Percentiles rank a stretch among this genome's conserved stretches.
These are phyloP conservation scores for Homarus americanus DNA, from an alignment of 1,140 invertebrate species.

Conservation along the genomic window DNA sequence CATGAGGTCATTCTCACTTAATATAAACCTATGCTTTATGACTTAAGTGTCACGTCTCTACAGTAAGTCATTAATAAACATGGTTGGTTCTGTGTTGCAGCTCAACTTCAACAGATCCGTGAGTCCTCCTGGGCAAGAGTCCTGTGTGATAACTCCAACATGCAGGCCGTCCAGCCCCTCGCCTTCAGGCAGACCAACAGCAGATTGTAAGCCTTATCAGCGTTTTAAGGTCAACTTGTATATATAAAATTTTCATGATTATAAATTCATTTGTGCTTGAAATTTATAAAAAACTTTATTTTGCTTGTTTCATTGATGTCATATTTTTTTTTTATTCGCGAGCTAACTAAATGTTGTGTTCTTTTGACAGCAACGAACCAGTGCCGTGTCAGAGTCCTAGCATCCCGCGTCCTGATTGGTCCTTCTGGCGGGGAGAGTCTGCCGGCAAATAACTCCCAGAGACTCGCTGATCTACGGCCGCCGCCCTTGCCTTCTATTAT, in stretches of 20 bases:
- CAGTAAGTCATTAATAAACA: not conserved
- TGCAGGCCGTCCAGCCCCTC: not conserved
- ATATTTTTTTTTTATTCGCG: not conserved
- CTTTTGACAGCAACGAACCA: not conserved
- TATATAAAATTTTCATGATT: not conserved
- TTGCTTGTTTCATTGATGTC: not conserved
- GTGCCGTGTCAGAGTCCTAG: not conserved
- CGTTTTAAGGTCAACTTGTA: not conserved
- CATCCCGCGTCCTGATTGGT: not conserved
- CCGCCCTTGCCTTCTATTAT: too few species aligned
- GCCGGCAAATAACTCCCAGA: too few species aligned
- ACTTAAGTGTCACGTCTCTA: not conserved
- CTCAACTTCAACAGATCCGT: slow-evolving; percentile 81
- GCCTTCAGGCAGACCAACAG: not conserved
- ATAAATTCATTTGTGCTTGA: not conserved
- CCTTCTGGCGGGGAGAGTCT: not conserved
- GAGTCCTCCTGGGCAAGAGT: slow-evolving; percentile 80
- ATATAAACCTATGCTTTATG: not conserved
- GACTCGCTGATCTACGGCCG: too few species aligned
- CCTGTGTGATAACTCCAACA: slow-evolving; percentile 77
- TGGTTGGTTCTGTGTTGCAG: slow-evolving; percentile 78
- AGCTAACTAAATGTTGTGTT: not conserved
- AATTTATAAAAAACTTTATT: not conserved
- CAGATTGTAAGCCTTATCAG: not conserved
- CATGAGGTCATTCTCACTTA: not conserved